Evolutionary conservation across 2,113 vertebrate genomes (phyloP), one percentile per base, ranked within the genome.

Genomic region (Tricholaema leucomelas): DNA sequence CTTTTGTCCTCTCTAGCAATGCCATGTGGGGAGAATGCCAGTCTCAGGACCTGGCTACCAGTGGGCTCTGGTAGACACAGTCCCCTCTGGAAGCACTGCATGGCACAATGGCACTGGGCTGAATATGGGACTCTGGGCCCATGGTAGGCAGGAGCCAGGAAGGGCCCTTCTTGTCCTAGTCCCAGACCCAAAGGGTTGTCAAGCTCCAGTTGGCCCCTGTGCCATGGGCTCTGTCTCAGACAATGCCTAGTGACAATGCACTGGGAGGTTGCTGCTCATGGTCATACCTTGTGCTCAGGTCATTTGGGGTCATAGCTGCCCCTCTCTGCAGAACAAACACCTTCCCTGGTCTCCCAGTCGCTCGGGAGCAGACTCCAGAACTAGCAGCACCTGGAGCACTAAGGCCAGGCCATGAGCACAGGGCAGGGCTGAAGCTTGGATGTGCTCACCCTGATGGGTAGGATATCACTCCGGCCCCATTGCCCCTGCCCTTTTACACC

Each of bases 241-340:
- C 19, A 24, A 31, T 38, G 44, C 40, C 71, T 81, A 36, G 27
- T n/a, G 87, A 73, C 60, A 21, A 21, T 2, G 5, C 52, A 36
- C 35, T 35, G 27, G 82, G 78, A 78, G 58, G 64, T 28, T 23
- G 28, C 81, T 6, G 4, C 63, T 25, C 40, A 19, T 13, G 61
- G 15, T 14, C 6, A 67, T 40, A 31, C 38, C 72, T 50, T 46
- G 18, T 50, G 48, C 48, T 13, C 23, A 50, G 48, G 48, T 50
- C 48, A 50, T 24, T 25, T 50, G 48, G 48, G 15, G 18, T 33
- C 56, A 23, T 20, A n/a, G 56, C 56, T 59, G n/a, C 58, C 36
- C 52, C 15, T 42, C 25, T 3, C 27, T 2, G 6, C 0, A 0
- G 14, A 61, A 48, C 28, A 14, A 8, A 27, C 15, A 15, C 28